phyloP scores from a whole-genome alignment of 2,113 vertebrate species.

The Hippocampus comes region DNA sequence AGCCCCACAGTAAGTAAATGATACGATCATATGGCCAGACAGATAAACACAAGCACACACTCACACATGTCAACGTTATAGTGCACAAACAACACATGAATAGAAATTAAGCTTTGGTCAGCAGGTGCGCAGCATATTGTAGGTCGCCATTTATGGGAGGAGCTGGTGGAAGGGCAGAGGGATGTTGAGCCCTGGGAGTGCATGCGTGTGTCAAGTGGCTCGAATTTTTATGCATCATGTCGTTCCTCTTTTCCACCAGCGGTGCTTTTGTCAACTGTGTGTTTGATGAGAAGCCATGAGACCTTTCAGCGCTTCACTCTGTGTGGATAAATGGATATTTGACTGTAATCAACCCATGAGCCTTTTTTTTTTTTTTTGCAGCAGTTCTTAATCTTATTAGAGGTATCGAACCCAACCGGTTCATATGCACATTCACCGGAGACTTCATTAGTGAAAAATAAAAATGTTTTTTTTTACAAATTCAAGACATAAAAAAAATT shows the following conservation, averaged over 20 bases:
- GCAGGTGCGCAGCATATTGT: conserved; percentile 62
- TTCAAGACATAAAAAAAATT: no score
- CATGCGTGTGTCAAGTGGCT: conserved; percentile 22
- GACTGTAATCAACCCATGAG: no score
- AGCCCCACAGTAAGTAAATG: conserved; percentile 6
- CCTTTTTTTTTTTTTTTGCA: neutral
- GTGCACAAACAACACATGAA: conserved; percentile 61
- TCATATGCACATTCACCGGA: no score
- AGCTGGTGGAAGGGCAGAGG: conserved; percentile 60
- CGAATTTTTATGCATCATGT: conserved; percentile 67
- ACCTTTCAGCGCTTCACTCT: conserved; percentile 41
- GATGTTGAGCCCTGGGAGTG: conserved; percentile 47
- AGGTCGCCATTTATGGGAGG: conserved; percentile 66
- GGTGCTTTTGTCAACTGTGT: conserved; percentile 66
- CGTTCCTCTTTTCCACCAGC: conserved; percentile 61
- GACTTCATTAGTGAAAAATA: no score
- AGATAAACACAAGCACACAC: conserved; percentile 20
- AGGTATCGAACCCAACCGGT: no score
- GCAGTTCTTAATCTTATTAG: no score
- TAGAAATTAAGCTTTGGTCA: conserved; percentile 66
- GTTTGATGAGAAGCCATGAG: conserved; percentile 63
- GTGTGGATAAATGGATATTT: conserved; percentile 4
- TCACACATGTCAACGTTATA: conserved; percentile 35
- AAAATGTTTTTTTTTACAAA: no score
- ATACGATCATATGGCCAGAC: conserved; percentile 15